These are phyloP conservation scores for Nesoenas mayeri DNA, from an alignment of 2,113 vertebrate genomes.

Conservation along the genomic window DNA sequence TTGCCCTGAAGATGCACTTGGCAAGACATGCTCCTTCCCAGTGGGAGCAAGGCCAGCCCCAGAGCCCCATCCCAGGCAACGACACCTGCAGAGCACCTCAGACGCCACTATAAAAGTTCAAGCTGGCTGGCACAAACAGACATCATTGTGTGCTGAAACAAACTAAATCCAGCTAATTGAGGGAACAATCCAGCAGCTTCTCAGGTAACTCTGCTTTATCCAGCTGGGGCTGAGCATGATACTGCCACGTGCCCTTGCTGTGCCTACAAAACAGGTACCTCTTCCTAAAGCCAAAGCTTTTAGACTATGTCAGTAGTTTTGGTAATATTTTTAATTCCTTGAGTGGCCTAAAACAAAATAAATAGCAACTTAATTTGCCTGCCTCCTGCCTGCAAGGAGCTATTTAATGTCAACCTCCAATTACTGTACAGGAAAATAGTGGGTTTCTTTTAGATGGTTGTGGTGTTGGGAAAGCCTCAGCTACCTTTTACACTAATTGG, in stretches of 20 bases:
- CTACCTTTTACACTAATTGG: conserved; percentile 47
- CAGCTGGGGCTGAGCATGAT: not conserved
- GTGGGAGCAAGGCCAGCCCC: not conserved
- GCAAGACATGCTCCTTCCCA: not conserved
- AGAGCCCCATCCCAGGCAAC: accelerated
- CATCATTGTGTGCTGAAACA: not conserved
- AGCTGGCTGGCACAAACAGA: not conserved
- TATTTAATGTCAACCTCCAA: conserved; percentile 57
- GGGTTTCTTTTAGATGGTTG: not conserved
- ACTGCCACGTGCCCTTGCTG: accelerated
- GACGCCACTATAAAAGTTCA: not conserved
- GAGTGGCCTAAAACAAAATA: conserved; percentile 30
- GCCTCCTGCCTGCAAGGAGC: conserved; percentile 20
- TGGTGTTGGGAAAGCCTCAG: not conserved
- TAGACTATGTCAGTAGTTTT: not conserved
- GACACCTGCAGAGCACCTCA: not conserved
- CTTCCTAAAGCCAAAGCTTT: not conserved
- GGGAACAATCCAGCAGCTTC: not conserved
- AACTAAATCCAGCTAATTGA: not conserved
- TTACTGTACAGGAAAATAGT: conserved; percentile 34
- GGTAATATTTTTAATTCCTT: conserved; percentile 16
- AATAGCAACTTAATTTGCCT: conserved; percentile 26
- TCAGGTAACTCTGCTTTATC: not conserved
- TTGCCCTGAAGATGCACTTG: not conserved
- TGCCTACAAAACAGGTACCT: not conserved